Conservation (phyloP, 2,113 vertebrate genomes). For the Todiramphus saurophagus region DNA sequence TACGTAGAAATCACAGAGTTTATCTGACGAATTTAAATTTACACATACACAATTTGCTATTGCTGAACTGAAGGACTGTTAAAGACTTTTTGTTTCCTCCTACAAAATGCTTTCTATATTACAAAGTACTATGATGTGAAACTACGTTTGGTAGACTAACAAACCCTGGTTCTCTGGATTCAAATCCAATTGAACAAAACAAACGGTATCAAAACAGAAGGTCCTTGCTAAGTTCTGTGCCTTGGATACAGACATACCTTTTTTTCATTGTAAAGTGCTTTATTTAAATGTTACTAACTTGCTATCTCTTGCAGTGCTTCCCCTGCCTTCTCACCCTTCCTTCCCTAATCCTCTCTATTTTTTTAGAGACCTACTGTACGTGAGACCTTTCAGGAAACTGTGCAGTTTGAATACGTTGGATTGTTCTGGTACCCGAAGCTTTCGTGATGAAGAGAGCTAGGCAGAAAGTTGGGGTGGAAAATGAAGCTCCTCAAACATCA, state of each 20-base stretch:
- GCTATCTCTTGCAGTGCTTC: not conserved
- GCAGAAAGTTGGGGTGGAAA: constrained; percentile 60
- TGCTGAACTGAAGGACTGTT: not conserved
- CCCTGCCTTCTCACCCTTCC: not conserved
- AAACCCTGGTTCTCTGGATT: not conserved
- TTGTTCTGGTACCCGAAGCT: not conserved
- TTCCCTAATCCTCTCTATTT: not conserved
- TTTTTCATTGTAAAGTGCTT: not conserved
- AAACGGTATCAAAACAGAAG: not conserved
- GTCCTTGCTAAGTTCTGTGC: not conserved
- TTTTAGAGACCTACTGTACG: not conserved
- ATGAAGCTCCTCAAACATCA: constrained; percentile 60
- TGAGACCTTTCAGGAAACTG: not conserved
- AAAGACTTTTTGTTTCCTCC: not conserved
- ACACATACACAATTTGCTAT: not conserved
- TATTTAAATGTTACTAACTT: not conserved
- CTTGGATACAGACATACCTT: not conserved
- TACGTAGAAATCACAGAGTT: not conserved
- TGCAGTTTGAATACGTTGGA: not conserved
- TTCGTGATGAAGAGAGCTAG: constrained; percentile 82
- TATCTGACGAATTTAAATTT: not conserved
- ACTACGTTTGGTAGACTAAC: not conserved
- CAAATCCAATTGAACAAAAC: not conserved
- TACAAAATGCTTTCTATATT: not conserved
- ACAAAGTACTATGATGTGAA: not conserved